Evolutionary conservation across 1,140 invertebrate species (phyloP), one percentile per base, ranked within the genome.

Genomic region (Apocrypta bakeri): DNA sequence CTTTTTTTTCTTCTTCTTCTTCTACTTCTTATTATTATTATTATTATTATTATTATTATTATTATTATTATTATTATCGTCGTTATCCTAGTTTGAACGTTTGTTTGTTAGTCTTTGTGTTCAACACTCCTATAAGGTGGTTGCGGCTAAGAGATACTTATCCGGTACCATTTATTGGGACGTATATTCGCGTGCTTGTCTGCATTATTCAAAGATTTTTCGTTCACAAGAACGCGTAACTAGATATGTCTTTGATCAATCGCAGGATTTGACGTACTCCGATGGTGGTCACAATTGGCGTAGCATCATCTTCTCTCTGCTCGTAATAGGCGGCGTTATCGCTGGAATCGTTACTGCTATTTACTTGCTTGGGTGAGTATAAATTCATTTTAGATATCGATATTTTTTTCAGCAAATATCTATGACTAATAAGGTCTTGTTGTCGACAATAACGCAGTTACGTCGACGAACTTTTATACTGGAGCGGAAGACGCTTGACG

Each of bases 251-350:
- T 17, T 69, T 33, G 4, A 17, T 29, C 24, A 0, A 27, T 88
- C 90, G 80, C 92, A 96, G 95, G 95, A 96, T 91, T 93, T 96
- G 87, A 93, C 93, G 85, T 94, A 95, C 87, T 93, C 93, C 69
- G 95, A 95, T 83, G 96, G 96, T 91, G 96, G 96, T 80, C 95
- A 97, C 92, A 97, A 97, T 90, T 97, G 96, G 96, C 94, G 95
- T 90, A 96, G 96, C 90, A 96, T 97, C 89, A 94, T 97, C 86
- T 96, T 97, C 88, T 96, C 96, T 63, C 92, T 97, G 87, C 93
- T 97, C 92, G 96, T 97, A 87, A 97, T 97, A 92, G 94, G 95
- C 88, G 94, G 96, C 91, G 96, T 97, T 85, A 96, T 97, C 91
- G 95, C 96, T 77, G 96, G 96, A 63, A 96, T 97, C 86, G 95